Evolutionary conservation across 1,140 invertebrate species (phyloP), one percentile per base, ranked within the genome.

Genomic region (Cyclargus thomasi): DNA sequence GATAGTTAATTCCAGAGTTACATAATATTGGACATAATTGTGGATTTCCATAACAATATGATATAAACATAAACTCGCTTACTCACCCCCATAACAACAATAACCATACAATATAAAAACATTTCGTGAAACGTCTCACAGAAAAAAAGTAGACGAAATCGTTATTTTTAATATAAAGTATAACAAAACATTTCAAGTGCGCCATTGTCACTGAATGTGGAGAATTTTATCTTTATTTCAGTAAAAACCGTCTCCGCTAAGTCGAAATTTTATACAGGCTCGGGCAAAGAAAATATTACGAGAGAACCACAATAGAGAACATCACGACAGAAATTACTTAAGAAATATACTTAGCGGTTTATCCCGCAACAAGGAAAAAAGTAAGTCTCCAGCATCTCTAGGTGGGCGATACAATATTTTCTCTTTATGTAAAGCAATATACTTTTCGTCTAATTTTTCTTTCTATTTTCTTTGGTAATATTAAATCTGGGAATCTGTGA

Each of bases 201-300:
- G 10, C 55, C 55, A 59, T 59, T 59, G 55, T 59, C 18, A 21
- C 5, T 59, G 55, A 21, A 59, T 59, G 55, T 59, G 55, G 55
- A 20, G 55, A 21, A 59, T 59, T 59, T 59, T 59, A 59, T 59
- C 18, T 59, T 59, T 59, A 59, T 59, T 59, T 59, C 55, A 20
- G 55, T 59, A 59, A 59, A 59, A 59, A 59, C 18, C 21, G 55
- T 59, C 55, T 59, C 55, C 55, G 55, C 55, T 20, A 59, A 59
- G 55, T 59, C 55, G 55, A 59, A 59, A 59, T 20, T 59, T 59
- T 59, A 59, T 59, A 59, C 55, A 59, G 55, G 55, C 55, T 21
- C 11, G 55, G 5, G 20, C 7, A 59, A 55, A 59, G 55, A 59
- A 59, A 59, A 59, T 59, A 59, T 59, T 59, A 59, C 17, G 55